These are phyloP conservation scores for Phrynosoma platyrhinos DNA, from an alignment of 2,113 vertebrate genomes.

Conservation along the genomic window DNA sequence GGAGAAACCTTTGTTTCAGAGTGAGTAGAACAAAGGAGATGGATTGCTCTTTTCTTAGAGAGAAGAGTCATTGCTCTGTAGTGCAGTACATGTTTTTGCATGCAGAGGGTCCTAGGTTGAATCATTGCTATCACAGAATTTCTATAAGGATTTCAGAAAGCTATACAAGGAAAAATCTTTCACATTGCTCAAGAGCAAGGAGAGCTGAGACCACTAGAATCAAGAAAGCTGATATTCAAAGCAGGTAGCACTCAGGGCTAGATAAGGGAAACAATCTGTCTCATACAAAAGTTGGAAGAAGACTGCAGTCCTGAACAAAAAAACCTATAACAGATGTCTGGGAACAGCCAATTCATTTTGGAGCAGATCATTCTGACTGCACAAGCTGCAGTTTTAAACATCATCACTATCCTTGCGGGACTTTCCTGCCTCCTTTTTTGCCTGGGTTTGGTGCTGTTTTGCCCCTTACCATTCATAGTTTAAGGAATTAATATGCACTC, in stretches of 20 bases:
- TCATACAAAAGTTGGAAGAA: neutral
- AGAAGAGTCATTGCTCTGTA: neutral
- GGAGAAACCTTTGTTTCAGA: conserved; percentile 21
- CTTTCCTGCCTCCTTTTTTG: neutral
- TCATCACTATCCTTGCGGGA: neutral
- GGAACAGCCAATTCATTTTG: neutral
- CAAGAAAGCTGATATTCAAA: neutral
- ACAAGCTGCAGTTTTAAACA: too few species aligned
- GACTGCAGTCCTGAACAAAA: too few species aligned
- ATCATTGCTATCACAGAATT: neutral
- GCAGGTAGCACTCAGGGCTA: neutral
- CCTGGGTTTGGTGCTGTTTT: neutral
- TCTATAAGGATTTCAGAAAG: neutral
- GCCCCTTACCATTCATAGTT: too few species aligned
- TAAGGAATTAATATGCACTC: neutral
- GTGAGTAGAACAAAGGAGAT: rapidly evolving
- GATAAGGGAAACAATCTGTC: neutral
- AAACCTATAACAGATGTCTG: neutral
- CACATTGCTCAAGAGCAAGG: neutral
- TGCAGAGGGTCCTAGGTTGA: neutral
- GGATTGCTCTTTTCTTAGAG: neutral
- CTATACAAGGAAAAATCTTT: neutral
- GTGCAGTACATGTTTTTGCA: neutral
- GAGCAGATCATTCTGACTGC: too few species aligned
- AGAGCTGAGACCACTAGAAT: too few species aligned